Conservation (phyloP, 2,113 vertebrate genomes). For the Brachyistius frenatus region DNA sequence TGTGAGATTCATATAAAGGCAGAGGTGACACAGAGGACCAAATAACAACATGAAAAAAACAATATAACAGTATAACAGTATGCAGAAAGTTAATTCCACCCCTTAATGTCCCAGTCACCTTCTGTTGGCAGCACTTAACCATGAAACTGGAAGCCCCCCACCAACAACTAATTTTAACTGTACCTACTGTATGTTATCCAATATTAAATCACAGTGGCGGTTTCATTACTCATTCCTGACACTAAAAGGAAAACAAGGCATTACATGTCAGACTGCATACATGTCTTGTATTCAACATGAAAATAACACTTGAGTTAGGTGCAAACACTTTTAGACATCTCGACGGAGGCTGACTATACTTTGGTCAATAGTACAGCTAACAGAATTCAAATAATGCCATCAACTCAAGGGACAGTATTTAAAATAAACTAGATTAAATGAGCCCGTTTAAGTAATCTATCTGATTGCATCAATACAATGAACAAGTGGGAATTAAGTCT, state of each 20-base stretch:
- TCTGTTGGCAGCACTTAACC: background rate
- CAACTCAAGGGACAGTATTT: background rate
- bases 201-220: conserved; percentile 28
- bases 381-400: conserved; percentile 6
- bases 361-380: conserved; percentile 1
- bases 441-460: conserved; percentile 18
- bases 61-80: conserved; percentile 19
- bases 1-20: conserved; percentile 31
- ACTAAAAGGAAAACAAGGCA: background rate
- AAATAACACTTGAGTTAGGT: conserved; percentile 13
- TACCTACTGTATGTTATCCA: conserved; percentile 2
- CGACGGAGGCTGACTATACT: background rate
- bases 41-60: background rate
- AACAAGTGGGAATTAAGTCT: conserved; percentile 15
- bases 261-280: background rate
- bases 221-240: conserved; percentile 1
- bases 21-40: conserved; percentile 21
- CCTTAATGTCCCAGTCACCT: conserved; percentile 28
- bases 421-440: conserved; percentile 29
- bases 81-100: conserved; percentile 9
- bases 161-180: conserved; percentile 15
- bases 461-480: conserved; percentile 29
- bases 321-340: conserved; percentile 20
- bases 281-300: conserved; percentile 20
- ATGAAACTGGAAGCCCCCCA: background rate